Base-by-base conservation (phyloP, 2,797 vertebrate species). In the Rhyacichthys aspro region DNA sequence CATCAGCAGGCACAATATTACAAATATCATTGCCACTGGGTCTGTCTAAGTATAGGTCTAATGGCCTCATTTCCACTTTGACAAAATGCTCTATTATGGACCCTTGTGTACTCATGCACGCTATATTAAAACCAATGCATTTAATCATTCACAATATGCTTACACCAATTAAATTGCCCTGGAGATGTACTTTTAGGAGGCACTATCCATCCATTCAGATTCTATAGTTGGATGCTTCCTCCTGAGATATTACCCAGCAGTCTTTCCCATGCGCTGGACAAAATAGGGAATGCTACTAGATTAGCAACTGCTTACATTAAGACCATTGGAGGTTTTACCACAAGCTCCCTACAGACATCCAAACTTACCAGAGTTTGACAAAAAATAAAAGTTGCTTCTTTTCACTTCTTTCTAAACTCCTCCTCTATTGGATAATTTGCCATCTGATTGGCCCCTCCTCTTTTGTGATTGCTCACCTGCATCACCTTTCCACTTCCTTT, bases 381-480 rank as follows among this genome's bases (percentile, higher is more conserved):
- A n/a, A 65, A 4, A 12, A 19, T 33, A n/a, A n/a, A n/a, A 1
- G 11, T 19, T 60, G 32, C 46, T 11, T 12, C 17, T 16, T 41
- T 43, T 36, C 12, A 3, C 4, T 43, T 49, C 38, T 53, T 32
- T 33, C 34, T 10, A 23, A 43, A 47, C 39, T 16, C 36, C 39
- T 52, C 41, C 58, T 68, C 63, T 58, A 76, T 64, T 18, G 63
- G 70, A 50, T 84, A 76, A 82, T 83, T 74, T 81, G 37, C 38
- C 43, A 11, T 53, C 64, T 79, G 68, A 80, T 47, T 75, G 65
- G 71, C 79, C 75, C 70, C 87, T 11, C 88, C 86, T 74, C 71
- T 41, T 53, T 37, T 72, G 63, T 86, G 83, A 89, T 88, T 84
- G 67, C 65, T 71, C 87, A 90, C 84, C 89, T 89, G 87, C n/a